phyloP scores from a whole-genome alignment of 2,888 invertebrate species.

The Congeria kusceri region DNA sequence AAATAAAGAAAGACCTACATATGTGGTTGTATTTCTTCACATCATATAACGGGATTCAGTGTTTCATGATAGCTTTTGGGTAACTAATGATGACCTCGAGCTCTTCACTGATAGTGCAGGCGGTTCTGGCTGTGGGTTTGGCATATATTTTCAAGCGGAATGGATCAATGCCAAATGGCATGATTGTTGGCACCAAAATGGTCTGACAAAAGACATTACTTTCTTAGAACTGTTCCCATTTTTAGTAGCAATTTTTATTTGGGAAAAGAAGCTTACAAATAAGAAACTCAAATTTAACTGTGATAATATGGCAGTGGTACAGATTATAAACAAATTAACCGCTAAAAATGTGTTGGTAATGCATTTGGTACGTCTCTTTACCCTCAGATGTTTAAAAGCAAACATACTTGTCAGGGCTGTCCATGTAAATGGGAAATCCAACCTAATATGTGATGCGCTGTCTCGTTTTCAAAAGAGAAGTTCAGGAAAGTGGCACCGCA shows the following conservation, averaged over 20 bases:
- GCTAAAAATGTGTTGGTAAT: conserved; percentile 11
- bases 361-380: not conserved
- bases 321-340: conserved; percentile 9
- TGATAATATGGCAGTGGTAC: conserved; percentile 23
- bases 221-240: conserved; percentile 25
- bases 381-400: conserved; percentile 1
- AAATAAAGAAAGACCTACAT: conserved; percentile 19
- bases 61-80: too few species aligned
- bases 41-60: too few species aligned
- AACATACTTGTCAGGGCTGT: conserved; percentile 7
- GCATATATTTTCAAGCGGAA: too few species aligned
- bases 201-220: too few species aligned
- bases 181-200: too few species aligned
- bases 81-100: too few species aligned
- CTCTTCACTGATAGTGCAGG: too few species aligned
- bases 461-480: conserved; percentile 4
- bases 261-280: conserved; percentile 12
- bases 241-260: conserved; percentile 12
- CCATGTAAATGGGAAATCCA: too few species aligned
- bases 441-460: conserved; percentile 12
- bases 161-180: too few species aligned
- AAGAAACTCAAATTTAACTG: conserved; percentile 24
- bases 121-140: too few species aligned
- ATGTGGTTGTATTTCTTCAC: conserved; percentile 44
- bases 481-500: conserved; percentile 16